Conservation (phyloP, 2,888 invertebrate genomes). For the Tetanocera ferruginea region DNA sequence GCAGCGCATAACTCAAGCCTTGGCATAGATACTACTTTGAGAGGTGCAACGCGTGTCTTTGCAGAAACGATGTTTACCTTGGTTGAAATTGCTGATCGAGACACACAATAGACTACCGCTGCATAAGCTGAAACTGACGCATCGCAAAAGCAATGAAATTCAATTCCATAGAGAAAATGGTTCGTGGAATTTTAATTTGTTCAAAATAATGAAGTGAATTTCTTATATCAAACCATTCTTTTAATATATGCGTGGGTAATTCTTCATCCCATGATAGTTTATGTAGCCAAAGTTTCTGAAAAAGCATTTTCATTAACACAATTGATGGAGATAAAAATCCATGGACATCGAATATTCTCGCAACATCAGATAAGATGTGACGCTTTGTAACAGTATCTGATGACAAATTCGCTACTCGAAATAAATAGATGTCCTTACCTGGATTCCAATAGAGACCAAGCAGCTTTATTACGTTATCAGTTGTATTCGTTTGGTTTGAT, state of each 20-base stretch:
- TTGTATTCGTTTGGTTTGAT: conserved; percentile 1
- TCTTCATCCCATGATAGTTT: conserved; percentile 44
- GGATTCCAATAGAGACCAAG: conserved; percentile 45
- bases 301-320: conserved; percentile 42
- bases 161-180: not conserved
- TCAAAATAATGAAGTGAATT: conserved; percentile 18
- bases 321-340: conserved; percentile 43
- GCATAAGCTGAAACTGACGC: conserved; percentile 11
- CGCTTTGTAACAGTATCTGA: conserved; percentile 31
- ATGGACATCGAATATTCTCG: conserved; percentile 43
- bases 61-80: not conserved
- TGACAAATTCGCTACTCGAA: conserved; percentile 8
- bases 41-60: conserved; percentile 9
- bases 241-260: conserved; percentile 23
- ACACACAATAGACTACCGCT: conserved; percentile 3
- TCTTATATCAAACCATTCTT: conserved; percentile 3
- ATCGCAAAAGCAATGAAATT: not conserved
- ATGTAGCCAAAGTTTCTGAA: conserved; percentile 45
- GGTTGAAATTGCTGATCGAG: not conserved
- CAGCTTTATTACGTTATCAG: conserved; percentile 33
- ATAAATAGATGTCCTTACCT: conserved; percentile 29
- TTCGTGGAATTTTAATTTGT: conserved; percentile 6
- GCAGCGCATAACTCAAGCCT: conserved; percentile 25
- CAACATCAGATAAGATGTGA: conserved; percentile 37
- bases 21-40: conserved; percentile 11